Percentiles rank a stretch among this genome's conserved stretches.
These are phyloP conservation scores for Cybosia mesomella DNA, from an alignment of 2,888 invertebrate genomes.

Conservation along the genomic window DNA sequence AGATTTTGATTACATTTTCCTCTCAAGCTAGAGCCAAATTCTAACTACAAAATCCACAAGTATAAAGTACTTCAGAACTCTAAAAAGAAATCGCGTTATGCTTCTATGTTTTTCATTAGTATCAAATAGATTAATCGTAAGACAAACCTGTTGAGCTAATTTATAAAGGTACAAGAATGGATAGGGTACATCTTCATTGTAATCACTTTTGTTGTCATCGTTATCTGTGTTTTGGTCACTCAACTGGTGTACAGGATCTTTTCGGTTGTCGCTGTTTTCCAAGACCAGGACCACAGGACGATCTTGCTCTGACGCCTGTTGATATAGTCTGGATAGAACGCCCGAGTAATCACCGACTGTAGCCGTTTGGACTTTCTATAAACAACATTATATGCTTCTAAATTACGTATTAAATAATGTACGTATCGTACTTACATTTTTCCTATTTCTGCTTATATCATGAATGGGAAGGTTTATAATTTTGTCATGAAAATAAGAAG, in stretches of 20 bases:
- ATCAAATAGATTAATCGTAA: not conserved
- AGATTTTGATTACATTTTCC: no score
- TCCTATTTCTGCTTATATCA: no score
- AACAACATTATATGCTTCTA: not conserved
- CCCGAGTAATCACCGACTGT: slow-evolving; percentile 32
- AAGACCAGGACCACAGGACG: slow-evolving; percentile 42
- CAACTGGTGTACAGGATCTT: not conserved
- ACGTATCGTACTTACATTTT: no score
- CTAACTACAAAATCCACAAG: no score
- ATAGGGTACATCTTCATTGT: slow-evolving; percentile 22
- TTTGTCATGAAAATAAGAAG: no score
- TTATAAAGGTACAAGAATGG: slow-evolving; percentile 33
- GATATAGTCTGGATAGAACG: slow-evolving; percentile 37
- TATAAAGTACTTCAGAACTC: no score
- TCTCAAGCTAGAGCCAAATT: no score
- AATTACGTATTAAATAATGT: no score
- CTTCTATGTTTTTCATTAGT: no score
- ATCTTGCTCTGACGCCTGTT: slow-evolving; percentile 38
- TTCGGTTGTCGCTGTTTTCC: slow-evolving; percentile 22
- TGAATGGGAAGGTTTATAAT: no score
- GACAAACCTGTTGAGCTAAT: slow-evolving; percentile 38
- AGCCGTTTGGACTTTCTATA: slow-evolving; percentile 34
- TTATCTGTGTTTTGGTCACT: slow-evolving; percentile 16
- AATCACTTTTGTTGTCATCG: slow-evolving; percentile 14
- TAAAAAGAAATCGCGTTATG: no score